Evolutionary conservation across 1,140 invertebrate species (phyloP), one percentile per base, ranked within the genome.

Genomic region (Asobara japonica): DNA sequence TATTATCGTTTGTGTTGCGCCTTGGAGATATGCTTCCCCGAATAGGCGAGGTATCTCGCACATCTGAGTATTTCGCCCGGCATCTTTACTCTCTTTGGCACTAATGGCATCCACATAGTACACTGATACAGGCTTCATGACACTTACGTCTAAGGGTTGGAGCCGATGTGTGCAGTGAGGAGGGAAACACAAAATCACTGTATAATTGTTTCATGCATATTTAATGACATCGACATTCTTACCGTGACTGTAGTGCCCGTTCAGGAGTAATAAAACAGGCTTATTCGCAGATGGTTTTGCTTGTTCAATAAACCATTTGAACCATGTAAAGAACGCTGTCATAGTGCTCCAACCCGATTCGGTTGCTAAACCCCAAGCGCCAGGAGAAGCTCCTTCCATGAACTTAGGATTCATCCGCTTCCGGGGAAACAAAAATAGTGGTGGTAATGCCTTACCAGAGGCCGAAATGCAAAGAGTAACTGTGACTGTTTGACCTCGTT

Each of bases 191-290:
- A n/a, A n/a, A n/a, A n/a, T n/a, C n/a, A n/a, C n/a, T n/a, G n/a
- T n/a, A 64, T 64, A 2, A 18, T 67, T 36, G 6, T 83, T 72
- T 65, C 72, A 31, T 56, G 73, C 67, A 18, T 36, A 71, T 41
- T 64, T 33, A 13, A 75, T 48, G 11, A 69, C 31, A 13, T 70
- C 61, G 22, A 77, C 10, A 33, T 64, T 70, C 13, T 68, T 72
- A n/a, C n/a, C n/a, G 18, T 75, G 73, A 18, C 65, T 76, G 67
- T 69, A 60, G 74, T 83, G 80, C n/a, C n/a, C n/a, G n/a, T n/a
- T n/a, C 0, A 79, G 81, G 76, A 84, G 82, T 56, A 84, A 51
- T 66, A 84, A 75, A 0, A 81, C 79, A n/a, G 75, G 80, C 30
- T 78, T 76, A 66, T 76, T 71, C 65, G 45, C 31, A 7, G 80